phyloP scores from a whole-genome alignment of 2,113 vertebrate genomes.

The Ophthalmolycus amberensis region DNA sequence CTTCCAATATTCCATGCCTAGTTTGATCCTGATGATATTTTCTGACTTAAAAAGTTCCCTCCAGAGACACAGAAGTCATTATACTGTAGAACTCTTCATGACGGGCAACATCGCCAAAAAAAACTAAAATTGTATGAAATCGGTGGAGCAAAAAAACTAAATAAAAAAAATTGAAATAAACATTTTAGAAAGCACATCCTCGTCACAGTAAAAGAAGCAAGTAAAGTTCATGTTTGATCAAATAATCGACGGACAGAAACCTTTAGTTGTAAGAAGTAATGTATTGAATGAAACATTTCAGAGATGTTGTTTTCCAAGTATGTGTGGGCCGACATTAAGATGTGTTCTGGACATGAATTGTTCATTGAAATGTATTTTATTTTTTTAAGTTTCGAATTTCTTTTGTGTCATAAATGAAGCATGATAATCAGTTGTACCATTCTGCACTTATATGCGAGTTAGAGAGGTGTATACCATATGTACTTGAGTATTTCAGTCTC shows the following conservation, averaged over 20 bases:
- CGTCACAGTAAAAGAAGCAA: background rate
- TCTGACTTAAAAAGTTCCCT: too few relatives aligned
- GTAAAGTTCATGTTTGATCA: background rate
- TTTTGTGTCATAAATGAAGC: conserved; percentile 4
- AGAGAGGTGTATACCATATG: conserved; percentile 3
- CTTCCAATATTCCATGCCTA: conserved; percentile 1
- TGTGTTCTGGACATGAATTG: background rate
- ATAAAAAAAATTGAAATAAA: too few relatives aligned
- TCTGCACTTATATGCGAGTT: background rate
- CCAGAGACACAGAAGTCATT: background rate
- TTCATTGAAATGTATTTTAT: background rate
- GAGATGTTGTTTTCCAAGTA: background rate
- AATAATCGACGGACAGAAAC: background rate
- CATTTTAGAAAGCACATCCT: background rate
- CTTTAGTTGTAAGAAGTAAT: background rate
- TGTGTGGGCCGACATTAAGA: background rate
- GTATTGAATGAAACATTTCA: background rate
- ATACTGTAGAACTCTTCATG: background rate
- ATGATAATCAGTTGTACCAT: background rate
- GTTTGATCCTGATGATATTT: background rate
- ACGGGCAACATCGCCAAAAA: background rate
- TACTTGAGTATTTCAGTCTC: background rate
- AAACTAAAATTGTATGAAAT: too few relatives aligned
- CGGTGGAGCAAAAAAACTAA: background rate
- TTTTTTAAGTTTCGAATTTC: background rate